Evolutionary conservation across 2,888 invertebrate genomes (phyloP), one percentile per base, ranked within the genome.

Genomic region (Panorpa germanica): DNA sequence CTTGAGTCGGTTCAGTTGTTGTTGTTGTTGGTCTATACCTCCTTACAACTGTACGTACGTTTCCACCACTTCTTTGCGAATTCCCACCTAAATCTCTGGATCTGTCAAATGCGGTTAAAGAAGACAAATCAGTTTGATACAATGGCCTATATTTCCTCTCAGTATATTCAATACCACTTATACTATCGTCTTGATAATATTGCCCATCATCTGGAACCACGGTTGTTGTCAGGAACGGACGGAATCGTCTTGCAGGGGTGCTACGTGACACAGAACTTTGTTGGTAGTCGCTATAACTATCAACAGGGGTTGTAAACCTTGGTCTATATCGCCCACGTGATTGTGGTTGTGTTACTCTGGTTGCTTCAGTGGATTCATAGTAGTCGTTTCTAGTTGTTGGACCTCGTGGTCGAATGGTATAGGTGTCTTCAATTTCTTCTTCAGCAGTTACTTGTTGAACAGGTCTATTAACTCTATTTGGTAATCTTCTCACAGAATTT

Each of bases 21-120:
- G 43, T 30, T 31, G 34, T 46, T 37, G 45, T 46, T 16, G 42
- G 40, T 29, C 50, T 48, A 29, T 40, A 43, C 10, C 39, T 34
- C 27, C 42, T 37, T 4, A 34, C 35, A 3, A 29, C 28, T 29
- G 35, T 35, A 4, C 26, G 13, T 28, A 41, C 39, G 26, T 41
- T 46, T 37, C 49, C 46, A 35, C 45, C 46, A 7, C 26, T 28
- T n/a, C n/a, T n/a, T n/a, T n/a, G n/a, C n/a, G n/a, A n/a, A n/a
- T n/a, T n/a, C n/a, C n/a, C 29, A 12, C 24, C 18, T 10, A 26
- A 24, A 12, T 15, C 26, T 10, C 32, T 31, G 5, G 41, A 35
- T 33, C 49, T 45, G 39, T 68, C 66, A 13, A 58, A 48, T 2
- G 65, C 59, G 3, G 63, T 64, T 25, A 67, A 45, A 3, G 65